Evolutionary conservation across 2,888 invertebrate species (phyloP).

Genomic region (Acronicta aceris): DNA sequence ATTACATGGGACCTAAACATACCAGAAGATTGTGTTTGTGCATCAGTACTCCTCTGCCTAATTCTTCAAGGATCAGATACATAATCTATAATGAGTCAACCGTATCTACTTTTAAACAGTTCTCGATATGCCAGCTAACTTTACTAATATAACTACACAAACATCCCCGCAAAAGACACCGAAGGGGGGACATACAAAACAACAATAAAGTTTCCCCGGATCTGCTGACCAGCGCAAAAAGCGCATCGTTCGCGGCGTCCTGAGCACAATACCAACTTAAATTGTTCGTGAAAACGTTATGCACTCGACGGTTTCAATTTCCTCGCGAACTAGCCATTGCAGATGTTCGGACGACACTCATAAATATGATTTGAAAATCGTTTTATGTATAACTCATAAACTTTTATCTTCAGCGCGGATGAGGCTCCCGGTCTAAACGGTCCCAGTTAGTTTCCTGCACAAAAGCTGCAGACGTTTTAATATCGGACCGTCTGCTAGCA

Average conservation of each 20-base stretch:
- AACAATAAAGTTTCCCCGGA: constrained; percentile 80
- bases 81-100: constrained; percentile 55
- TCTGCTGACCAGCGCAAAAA: constrained; percentile 82
- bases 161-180: constrained; percentile 73
- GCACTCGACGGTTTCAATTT: constrained; percentile 87
- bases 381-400: constrained; percentile 89
- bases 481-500: constrained; percentile 79
- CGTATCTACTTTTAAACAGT: constrained; percentile 38
- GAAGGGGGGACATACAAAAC: constrained; percentile 67
- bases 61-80: constrained; percentile 14
- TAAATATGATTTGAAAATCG: constrained; percentile 89
- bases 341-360: constrained; percentile 84
- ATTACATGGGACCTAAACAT: too few species aligned
- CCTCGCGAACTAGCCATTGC: constrained; percentile 83
- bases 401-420: constrained; percentile 83
- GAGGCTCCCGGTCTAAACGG: constrained; percentile 77
- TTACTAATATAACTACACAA: constrained; percentile 67
- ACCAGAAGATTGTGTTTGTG: too few species aligned
- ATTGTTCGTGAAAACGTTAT: constrained; percentile 87
- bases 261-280: constrained; percentile 85
- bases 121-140: constrained; percentile 54
- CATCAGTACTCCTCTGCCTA: too few species aligned
- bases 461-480: constrained; percentile 87
- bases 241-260: constrained; percentile 75
- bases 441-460: constrained; percentile 83